phyloP scores from a whole-genome alignment of 1,140 invertebrate genomes.

The Saccostrea cuccullata region DNA sequence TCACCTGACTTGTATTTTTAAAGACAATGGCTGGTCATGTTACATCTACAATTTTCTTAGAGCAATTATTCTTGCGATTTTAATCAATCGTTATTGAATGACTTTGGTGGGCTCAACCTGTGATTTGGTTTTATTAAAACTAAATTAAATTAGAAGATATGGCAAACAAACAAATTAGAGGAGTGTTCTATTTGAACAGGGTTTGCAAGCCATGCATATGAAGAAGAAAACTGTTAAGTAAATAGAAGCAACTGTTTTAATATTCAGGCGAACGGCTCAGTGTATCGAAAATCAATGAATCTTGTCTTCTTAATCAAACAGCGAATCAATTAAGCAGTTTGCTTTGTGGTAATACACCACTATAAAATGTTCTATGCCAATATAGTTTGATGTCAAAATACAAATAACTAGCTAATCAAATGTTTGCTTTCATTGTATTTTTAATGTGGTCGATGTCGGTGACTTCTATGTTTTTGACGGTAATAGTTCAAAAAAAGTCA shows the following conservation, averaged over 20 bases:
- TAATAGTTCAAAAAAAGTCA: too few species aligned
- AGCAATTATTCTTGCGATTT: too few species aligned
- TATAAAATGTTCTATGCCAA: background rate
- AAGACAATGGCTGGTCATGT: too few species aligned
- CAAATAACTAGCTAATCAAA: background rate
- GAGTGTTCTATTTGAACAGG: background rate
- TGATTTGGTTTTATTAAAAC: too few species aligned
- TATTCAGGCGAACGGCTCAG: background rate
- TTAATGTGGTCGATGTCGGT: background rate
- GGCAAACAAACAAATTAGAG: background rate
- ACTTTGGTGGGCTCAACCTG: too few species aligned
- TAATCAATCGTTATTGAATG: too few species aligned
- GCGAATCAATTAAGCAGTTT: conserved; percentile 20
- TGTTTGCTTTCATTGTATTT: background rate
- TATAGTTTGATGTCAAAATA: background rate
- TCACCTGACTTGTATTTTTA: too few species aligned
- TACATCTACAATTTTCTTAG: too few species aligned
- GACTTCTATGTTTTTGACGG: background rate
- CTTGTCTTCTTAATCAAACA: conserved; percentile 1
- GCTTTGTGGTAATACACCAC: background rate
- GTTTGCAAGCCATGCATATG: background rate
- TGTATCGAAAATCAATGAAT: background rate
- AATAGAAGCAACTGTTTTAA: background rate
- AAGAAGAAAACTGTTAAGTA: background rate
- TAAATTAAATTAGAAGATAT: too few species aligned